phyloP scores from a whole-genome alignment of 2,888 invertebrate species.

The Pollenia angustigena region DNA sequence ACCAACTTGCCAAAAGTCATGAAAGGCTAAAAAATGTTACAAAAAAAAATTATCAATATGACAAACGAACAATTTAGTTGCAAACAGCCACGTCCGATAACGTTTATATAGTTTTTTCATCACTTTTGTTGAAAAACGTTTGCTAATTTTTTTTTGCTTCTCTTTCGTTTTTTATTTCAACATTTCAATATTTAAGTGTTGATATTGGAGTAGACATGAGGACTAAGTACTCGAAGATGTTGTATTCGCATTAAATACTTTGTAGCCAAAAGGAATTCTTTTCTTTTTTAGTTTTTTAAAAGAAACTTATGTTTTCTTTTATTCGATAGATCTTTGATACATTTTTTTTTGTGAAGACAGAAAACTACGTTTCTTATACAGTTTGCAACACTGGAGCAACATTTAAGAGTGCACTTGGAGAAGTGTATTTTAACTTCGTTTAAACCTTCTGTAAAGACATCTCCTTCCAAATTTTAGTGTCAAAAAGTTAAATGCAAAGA shows the following conservation, averaged over 20 bases:
- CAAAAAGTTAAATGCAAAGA: constrained; percentile 46
- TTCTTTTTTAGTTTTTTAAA: neutral
- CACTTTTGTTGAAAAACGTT: constrained; percentile 57
- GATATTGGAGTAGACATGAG: constrained; percentile 61
- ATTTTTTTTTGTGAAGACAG: neutral
- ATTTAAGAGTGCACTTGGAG: neutral
- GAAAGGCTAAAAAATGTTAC: constrained; percentile 17
- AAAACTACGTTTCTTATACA: neutral
- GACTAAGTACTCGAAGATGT: constrained; percentile 38
- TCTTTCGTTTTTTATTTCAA: constrained; percentile 12
- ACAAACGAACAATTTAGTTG: constrained; percentile 71
- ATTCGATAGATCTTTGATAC: constrained; percentile 22
- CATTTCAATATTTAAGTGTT: constrained; percentile 69
- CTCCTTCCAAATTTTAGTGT: constrained; percentile 15
- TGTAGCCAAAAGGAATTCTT: constrained; percentile 40
- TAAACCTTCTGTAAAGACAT: neutral
- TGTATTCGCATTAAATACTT: constrained; percentile 37
- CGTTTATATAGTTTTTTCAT: constrained; percentile 68
- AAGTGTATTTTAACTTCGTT: neutral
- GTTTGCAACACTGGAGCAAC: neutral
- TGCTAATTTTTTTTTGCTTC: constrained; percentile 33
- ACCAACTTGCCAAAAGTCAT: constrained; percentile 60
- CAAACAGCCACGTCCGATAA: constrained; percentile 72
- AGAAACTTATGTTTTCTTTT: constrained; percentile 36
- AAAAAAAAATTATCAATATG: constrained; percentile 63